Evolutionary conservation across 1,140 invertebrate species (phyloP), one percentile per base, ranked within the genome.

Genomic region (Drosophila biarmipes): DNA sequence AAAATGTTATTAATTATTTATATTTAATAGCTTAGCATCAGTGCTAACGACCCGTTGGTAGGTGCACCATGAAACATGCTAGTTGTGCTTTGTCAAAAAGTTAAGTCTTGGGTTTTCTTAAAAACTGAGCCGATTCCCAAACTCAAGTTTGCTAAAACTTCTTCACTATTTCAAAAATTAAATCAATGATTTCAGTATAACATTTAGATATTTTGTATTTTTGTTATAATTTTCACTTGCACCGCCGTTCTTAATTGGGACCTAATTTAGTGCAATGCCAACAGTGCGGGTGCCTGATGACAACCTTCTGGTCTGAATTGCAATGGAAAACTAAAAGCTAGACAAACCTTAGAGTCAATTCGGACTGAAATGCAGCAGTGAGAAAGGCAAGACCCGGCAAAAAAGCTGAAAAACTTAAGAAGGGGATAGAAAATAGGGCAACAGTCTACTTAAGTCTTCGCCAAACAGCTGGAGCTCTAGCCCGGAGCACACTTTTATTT

Each of bases 311-410:
- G 19, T 29, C 15, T 38, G 66, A 69, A 55, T 21, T 56, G 42
- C 63, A 46, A 42, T 37, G 40, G 21, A 68, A 35, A 69, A 69
- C 66, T 69, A 68, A 46, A 19, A 54, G 7, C 49, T 38, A 68
- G 63, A 68, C 66, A 27, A 15, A 34, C 24, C 66, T 21, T 49
- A 68, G 46, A 54, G 49, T 24, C 19, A 52, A 31, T 35, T 38
- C 52, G 40, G 37, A 53, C 59, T 53, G 29, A 53, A 61, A 62
- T 8, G 40, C 66, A 55, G 40, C 54, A 38, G 63, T 45, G 63
- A 19, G 48, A 35, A 69, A 34, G 46, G 34, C 37, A 62, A 63
- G 34, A 55, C 51, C 56, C 38, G 27, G 63, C 66, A 69, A 69
- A 69, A 68, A 69, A 69, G 42, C 19, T 34, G 24, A 69, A 68